Conservation (phyloP, 1,140 invertebrate genomes). For the Saccostrea echinata region DNA sequence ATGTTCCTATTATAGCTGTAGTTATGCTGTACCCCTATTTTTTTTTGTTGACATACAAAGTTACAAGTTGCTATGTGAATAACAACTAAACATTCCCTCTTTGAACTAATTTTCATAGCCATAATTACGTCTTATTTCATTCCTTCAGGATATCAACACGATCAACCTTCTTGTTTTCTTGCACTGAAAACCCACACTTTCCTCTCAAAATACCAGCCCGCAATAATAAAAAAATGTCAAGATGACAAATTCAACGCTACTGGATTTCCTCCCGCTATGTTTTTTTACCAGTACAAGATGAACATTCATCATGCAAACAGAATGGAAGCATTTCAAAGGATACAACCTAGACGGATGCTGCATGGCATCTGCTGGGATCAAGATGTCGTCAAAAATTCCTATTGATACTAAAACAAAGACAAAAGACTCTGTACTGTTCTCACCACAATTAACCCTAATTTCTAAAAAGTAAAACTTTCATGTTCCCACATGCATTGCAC, state of each 20-base stretch:
- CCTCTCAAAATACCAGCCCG: background rate
- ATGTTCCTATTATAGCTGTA: too few species aligned
- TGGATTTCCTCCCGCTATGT: background rate
- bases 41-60: too few species aligned
- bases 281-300: background rate
- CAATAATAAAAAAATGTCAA: background rate
- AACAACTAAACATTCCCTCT: too few species aligned
- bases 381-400: conserved; percentile 97
- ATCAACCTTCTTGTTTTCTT: background rate
- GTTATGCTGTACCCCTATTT: too few species aligned
- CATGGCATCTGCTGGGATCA: conserved; percentile 91
- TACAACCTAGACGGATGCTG: conserved; percentile 94
- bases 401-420: conserved; percentile 87
- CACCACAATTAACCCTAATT: background rate
- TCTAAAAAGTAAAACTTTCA: background rate
- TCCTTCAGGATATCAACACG: too few species aligned
- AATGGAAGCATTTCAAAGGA: conserved; percentile 69
- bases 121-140: too few species aligned
- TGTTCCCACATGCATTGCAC: background rate
- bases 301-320: conserved; percentile 7
- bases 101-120: too few species aligned
- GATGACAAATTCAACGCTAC: background rate
- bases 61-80: too few species aligned
- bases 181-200: background rate
- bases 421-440: conserved; percentile 9